These are phyloP conservation scores for Eudemis profundana DNA, from an alignment of 2,888 invertebrate species.

Conservation along the genomic window DNA sequence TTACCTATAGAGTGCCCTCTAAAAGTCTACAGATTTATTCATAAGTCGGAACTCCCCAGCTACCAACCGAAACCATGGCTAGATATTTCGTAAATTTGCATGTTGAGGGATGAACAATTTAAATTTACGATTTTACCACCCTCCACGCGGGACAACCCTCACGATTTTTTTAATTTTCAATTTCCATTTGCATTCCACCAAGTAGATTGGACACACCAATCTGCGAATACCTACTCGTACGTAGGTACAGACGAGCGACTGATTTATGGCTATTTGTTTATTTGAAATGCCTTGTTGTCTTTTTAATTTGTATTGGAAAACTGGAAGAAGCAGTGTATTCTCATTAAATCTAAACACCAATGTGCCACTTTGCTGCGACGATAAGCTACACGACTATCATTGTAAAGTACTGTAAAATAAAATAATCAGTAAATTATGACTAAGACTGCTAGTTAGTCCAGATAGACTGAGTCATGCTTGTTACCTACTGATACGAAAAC, in stretches of 20 bases:
- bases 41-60: conserved; percentile 49
- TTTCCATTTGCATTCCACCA: conserved; percentile 81
- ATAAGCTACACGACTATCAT: too few species aligned
- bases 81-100: conserved; percentile 72
- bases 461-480: background rate
- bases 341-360: background rate
- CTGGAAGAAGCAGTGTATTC: conserved; percentile 23
- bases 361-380: conserved; percentile 1
- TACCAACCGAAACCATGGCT: conserved; percentile 69
- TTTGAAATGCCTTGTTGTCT: conserved; percentile 42
- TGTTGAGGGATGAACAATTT: conserved; percentile 83
- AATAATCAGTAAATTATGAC: too few species aligned
- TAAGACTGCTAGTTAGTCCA: background rate
- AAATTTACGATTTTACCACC: conserved; percentile 82
- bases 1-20: conserved; percentile 21
- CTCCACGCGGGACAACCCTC: conserved; percentile 75
- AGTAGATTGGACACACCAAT: conserved; percentile 52
- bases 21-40: conserved; percentile 42
- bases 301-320: conserved; percentile 36
- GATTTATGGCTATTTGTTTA: conserved; percentile 42
- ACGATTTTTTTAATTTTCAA: conserved; percentile 83
- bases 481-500: conserved; percentile 2
- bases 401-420: too few species aligned
- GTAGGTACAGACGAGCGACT: conserved; percentile 47
- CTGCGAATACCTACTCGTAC: conserved; percentile 48